Conservation (phyloP, 2,113 vertebrate genomes). For the Pangasianodon gigas region DNA sequence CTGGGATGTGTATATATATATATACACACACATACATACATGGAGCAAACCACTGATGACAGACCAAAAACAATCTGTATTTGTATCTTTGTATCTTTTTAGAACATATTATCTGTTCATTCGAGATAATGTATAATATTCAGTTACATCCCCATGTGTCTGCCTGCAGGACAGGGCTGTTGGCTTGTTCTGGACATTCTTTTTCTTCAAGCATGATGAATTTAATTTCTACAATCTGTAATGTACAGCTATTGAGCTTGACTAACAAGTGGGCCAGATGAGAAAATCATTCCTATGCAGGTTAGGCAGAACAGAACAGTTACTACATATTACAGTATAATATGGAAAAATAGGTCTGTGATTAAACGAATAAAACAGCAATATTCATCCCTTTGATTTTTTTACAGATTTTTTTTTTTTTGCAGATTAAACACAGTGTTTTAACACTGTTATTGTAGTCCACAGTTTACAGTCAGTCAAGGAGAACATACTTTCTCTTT, state of each 20-base stretch:
- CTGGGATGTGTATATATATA: neutral
- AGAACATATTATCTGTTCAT: neutral
- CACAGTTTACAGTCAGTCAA: neutral
- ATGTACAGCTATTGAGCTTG: neutral
- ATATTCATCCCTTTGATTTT: neutral
- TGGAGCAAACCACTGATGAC: neutral
- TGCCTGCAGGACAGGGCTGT: neutral
- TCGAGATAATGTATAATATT: neutral
- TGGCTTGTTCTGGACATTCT: neutral
- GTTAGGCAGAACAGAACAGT: neutral
- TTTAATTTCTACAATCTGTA: conserved; percentile 1
- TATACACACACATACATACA: no score
- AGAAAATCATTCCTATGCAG: neutral
- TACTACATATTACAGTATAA: neutral
- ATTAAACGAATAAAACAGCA: neutral
- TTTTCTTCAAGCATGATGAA: neutral
- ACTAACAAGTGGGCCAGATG: conserved; percentile 9
- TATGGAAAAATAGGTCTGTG: neutral
- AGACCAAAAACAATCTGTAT: neutral
- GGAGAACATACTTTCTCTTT: neutral
- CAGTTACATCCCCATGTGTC: neutral
- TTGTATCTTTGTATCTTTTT: neutral
- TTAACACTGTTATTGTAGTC: no score
- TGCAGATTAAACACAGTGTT: neutral
- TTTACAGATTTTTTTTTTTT: neutral